These are phyloP conservation scores for Sycophila sp. DNA, from an alignment of 1,140 invertebrate species.

Conservation along the genomic window DNA sequence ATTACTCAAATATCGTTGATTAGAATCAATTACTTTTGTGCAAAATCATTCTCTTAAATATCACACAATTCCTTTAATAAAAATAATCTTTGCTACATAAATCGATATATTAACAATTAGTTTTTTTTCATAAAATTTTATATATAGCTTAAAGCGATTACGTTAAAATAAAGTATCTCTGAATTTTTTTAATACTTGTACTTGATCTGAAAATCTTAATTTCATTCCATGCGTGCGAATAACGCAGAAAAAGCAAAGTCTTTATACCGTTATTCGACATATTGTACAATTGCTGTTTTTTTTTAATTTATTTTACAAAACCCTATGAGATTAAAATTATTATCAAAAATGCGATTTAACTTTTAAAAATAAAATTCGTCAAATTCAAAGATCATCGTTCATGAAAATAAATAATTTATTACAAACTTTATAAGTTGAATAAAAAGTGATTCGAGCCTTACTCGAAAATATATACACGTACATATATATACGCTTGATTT, in stretches of 20 bases:
- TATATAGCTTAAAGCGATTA: background rate
- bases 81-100: slow-evolving; percentile 18
- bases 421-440: background rate
- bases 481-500: background rate
- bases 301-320: background rate
- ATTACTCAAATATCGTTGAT: slow-evolving; percentile 7
- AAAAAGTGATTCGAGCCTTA: slow-evolving; percentile 9
- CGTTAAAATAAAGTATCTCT: background rate
- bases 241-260: background rate
- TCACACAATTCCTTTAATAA: background rate
- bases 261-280: no score
- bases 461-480: background rate
- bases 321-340: background rate
- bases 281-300: no score
- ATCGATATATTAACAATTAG: slow-evolving; percentile 2
- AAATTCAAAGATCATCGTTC: background rate
- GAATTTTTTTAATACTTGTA: background rate
- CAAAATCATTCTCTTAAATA: background rate
- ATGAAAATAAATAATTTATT: background rate
- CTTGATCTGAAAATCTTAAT: background rate
- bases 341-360: background rate
- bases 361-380: background rate
- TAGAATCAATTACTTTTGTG: slow-evolving; percentile 2
- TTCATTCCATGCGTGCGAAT: background rate
- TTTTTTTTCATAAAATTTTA: background rate